Percentiles rank a stretch among this genome's conserved stretches.
phyloP scores from a whole-genome alignment of 1,140 invertebrate species.

The Gonatopus flavifemur region DNA sequence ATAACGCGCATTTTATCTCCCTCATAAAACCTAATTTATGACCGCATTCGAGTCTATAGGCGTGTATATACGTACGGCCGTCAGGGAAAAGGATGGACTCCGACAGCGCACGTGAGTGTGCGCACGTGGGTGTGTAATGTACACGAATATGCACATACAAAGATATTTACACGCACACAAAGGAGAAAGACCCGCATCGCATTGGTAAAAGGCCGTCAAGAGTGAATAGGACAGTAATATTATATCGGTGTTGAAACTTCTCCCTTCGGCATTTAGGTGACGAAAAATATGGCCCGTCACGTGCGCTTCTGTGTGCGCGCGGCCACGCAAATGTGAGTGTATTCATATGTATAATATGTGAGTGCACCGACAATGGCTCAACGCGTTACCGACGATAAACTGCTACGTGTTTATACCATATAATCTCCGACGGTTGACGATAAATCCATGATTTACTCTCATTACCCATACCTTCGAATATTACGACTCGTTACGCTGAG shows the following conservation, averaged over 20 bases:
- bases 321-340: too few species aligned
- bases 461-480: constrained; percentile 29
- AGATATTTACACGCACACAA: too few species aligned
- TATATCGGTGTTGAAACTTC: constrained; percentile 36
- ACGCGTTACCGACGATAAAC: constrained; percentile 31
- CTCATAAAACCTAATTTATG: constrained; percentile 60
- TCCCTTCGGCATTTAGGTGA: constrained; percentile 32
- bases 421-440: constrained; percentile 32
- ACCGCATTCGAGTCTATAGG: constrained; percentile 49
- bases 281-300: constrained; percentile 31
- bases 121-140: neutral
- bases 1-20: constrained; percentile 60
- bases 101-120: constrained; percentile 22
- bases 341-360: too few species aligned
- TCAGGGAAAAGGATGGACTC: constrained; percentile 32
- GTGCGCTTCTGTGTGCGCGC: constrained; percentile 18
- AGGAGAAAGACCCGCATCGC: constrained; percentile 21
- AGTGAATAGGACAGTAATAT: constrained; percentile 39
- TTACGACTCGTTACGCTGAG: constrained; percentile 31
- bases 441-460: constrained; percentile 38
- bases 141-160: too few species aligned
- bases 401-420: constrained; percentile 36
- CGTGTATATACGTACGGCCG: constrained; percentile 27
- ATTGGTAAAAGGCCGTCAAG: constrained; percentile 31
- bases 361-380: constrained; percentile 21